Conservation (phyloP, 1,140 invertebrate species). For the Orchesella cincta region DNA sequence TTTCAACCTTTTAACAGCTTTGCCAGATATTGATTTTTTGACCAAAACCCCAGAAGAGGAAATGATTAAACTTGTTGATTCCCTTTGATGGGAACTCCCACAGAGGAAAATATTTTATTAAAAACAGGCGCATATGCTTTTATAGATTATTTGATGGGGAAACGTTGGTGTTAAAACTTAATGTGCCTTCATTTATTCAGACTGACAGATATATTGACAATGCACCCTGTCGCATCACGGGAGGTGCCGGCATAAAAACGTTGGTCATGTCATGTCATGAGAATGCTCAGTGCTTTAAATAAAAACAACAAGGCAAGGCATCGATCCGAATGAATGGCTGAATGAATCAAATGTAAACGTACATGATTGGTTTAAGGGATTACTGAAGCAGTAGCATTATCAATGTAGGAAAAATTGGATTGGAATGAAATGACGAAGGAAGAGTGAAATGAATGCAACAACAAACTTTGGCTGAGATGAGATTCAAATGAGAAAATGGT, state of each 20-base stretch:
- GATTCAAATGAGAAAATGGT: conserved; percentile 26
- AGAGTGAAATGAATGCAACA: background rate
- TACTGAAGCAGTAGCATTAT: conserved; percentile 1
- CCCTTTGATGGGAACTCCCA: too few species aligned
- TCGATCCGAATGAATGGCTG: background rate
- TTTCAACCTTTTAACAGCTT: background rate
- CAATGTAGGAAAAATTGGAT: background rate
- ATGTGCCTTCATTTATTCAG: too few species aligned
- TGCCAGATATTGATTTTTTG: background rate
- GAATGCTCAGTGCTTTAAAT: background rate
- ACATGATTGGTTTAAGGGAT: conserved; percentile 19
- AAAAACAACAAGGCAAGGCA: too few species aligned
- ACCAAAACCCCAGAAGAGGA: background rate
- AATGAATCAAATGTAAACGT: conserved; percentile 4
- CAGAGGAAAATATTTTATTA: too few species aligned
- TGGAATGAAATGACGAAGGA: background rate
- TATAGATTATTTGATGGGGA: too few species aligned
- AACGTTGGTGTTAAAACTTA: too few species aligned
- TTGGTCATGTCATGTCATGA: background rate
- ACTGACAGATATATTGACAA: conserved; percentile 18
- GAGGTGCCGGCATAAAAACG: background rate
- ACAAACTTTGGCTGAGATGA: background rate
- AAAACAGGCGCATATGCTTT: too few species aligned
- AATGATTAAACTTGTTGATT: too few species aligned
- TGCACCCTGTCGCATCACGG: background rate